Evolutionary conservation across 2,113 vertebrate genomes (phyloP).

Genomic region (Merops nubicus): DNA sequence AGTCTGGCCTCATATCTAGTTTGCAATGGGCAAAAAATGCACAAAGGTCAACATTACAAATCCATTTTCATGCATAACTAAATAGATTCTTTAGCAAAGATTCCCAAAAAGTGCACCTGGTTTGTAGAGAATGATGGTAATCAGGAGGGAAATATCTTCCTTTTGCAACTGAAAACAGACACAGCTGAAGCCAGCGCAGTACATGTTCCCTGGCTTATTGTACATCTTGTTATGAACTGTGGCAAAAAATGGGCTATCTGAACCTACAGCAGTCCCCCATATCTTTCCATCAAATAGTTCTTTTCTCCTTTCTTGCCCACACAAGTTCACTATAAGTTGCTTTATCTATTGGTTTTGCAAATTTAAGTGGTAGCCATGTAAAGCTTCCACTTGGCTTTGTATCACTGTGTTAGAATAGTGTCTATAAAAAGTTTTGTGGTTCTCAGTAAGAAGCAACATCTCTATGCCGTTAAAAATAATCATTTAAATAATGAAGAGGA

Average conservation of each 20-base stretch:
- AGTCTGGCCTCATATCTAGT: not conserved
- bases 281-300: not conserved
- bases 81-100: not conserved
- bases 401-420: not conserved
- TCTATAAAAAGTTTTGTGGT: not conserved
- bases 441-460: not conserved
- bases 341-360: not conserved
- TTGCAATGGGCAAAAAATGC: not conserved
- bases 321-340: not conserved
- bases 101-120: not conserved
- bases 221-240: not conserved
- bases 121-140: not conserved
- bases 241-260: not conserved
- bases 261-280: not conserved
- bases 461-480: not conserved
- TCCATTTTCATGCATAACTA: not conserved
- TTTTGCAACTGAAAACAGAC: not conserved
- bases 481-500: not conserved
- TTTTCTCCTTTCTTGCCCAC: not conserved
- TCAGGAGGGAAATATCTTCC: not conserved
- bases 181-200: rapidly evolving
- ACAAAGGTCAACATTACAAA: not conserved
- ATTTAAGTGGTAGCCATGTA: not conserved
- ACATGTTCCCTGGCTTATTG: not conserved
- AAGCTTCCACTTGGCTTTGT: not conserved